Conservation (phyloP, 2,113 vertebrate genomes). For the Peromyscus maniculatus region DNA sequence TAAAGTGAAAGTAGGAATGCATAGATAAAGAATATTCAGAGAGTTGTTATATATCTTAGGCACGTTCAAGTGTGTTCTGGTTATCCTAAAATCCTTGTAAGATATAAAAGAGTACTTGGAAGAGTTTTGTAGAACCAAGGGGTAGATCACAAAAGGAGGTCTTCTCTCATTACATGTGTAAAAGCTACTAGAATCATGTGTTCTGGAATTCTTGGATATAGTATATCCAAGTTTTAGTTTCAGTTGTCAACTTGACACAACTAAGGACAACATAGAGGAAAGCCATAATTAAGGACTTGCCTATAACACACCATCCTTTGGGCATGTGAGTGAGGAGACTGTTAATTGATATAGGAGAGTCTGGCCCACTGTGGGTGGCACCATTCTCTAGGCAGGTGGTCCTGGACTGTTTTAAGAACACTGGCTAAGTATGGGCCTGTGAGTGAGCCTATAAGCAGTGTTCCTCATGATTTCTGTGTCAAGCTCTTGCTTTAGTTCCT, state of each 20-base stretch:
- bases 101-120: background rate
- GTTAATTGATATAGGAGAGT: background rate
- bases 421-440: background rate
- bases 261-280: background rate
- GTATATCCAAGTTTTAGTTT: background rate
- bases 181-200: background rate
- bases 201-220: background rate
- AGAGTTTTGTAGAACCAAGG: background rate
- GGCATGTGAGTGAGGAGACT: background rate
- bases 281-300: too few species aligned
- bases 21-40: background rate
- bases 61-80: background rate
- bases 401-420: background rate
- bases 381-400: background rate
- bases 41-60: background rate
- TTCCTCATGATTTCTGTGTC: background rate
- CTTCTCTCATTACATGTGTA: background rate
- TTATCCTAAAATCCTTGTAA: background rate
- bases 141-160: background rate
- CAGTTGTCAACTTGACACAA: background rate
- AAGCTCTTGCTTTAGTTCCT: background rate
- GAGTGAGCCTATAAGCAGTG: background rate
- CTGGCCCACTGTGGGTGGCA: too few species aligned
- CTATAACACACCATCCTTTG: background rate
- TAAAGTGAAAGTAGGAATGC: background rate